Percentiles rank a stretch among this genome's conserved stretches.
These are phyloP conservation scores for Anarrhichthys ocellatus DNA, from an alignment of 2,113 vertebrate genomes.

Conservation along the genomic window DNA sequence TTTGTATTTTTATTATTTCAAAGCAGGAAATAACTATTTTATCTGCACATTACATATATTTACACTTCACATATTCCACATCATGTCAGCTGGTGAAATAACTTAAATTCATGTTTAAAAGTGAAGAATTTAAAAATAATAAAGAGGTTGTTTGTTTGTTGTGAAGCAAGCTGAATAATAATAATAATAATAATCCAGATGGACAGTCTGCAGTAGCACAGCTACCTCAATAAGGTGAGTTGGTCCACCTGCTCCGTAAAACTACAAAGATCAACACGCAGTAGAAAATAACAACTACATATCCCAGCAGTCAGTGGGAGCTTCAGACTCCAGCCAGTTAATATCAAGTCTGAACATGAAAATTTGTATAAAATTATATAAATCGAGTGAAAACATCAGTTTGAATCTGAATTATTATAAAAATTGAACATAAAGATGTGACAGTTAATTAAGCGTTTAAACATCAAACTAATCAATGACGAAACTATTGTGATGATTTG, in stretches of 20 bases:
- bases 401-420: background rate
- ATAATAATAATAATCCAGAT: background rate
- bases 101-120: background rate
- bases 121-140: background rate
- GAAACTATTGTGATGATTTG: background rate
- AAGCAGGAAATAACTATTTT: background rate
- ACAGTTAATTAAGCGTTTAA: background rate
- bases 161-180: background rate
- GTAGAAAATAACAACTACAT: background rate
- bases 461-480: background rate
- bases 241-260: background rate
- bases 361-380: background rate
- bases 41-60: background rate
- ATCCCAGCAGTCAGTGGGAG: conserved; percentile 19
- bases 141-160: background rate
- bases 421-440: background rate
- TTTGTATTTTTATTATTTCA: conserved; percentile 1
- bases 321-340: background rate
- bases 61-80: background rate
- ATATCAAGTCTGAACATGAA: background rate
- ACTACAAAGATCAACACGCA: background rate
- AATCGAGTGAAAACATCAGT: background rate
- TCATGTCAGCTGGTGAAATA: background rate
- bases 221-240: background rate
- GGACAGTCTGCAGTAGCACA: background rate